Conservation (phyloP, 2,888 invertebrate genomes). For the Nephrotoma flavescens region DNA sequence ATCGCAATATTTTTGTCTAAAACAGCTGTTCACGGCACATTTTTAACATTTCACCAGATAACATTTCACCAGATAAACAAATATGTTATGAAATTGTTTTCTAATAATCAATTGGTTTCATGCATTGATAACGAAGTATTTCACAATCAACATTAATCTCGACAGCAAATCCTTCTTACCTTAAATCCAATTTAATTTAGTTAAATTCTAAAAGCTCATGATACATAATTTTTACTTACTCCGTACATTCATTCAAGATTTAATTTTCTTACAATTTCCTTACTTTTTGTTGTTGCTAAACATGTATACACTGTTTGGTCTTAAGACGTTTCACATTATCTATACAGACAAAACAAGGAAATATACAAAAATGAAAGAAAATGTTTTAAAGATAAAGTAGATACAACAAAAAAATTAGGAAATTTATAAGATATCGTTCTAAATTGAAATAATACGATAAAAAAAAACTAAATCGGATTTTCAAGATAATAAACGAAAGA, state of each 20-base stretch:
- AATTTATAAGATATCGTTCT: not conserved
- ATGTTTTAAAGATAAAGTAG: not conserved
- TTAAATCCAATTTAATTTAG: not conserved
- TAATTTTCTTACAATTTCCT: not conserved
- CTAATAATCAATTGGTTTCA: too few species aligned
- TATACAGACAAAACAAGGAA: not conserved
- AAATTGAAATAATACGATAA: not conserved
- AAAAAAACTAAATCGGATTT: not conserved
- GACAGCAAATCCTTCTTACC: not conserved
- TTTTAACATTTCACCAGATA: too few species aligned
- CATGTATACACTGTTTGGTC: not conserved
- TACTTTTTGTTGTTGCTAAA: not conserved
- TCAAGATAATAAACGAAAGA: not conserved
- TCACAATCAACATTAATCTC: not conserved
- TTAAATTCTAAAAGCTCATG: not conserved
- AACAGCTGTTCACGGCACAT: too few species aligned
- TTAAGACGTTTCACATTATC: not conserved
- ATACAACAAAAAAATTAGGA: not conserved
- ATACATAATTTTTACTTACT: not conserved
- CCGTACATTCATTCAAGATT: not conserved
- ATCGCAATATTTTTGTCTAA: too few species aligned
- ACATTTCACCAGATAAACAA: too few species aligned
- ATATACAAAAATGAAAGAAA: not conserved
- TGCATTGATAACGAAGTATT: not conserved
- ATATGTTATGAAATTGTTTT: too few species aligned